Base-by-base conservation (phyloP, 2,888 invertebrate species). In the Lochmaea crataegi region DNA sequence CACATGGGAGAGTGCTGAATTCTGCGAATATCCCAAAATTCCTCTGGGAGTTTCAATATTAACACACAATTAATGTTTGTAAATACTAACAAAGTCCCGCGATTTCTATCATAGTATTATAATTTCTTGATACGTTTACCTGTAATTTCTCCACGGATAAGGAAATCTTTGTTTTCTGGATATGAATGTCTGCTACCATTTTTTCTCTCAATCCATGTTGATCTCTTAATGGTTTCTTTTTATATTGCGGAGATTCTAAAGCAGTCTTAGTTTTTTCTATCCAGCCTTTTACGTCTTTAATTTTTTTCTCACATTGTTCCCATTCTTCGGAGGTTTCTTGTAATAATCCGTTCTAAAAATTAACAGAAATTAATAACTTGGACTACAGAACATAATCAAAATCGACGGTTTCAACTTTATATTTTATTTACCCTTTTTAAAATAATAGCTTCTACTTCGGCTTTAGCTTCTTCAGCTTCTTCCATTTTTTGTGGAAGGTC, bases 311-410 rank as follows among this genome's bases (percentile, higher is more conserved):
- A 87, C 96, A 97, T 86, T 97, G 95, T 85, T 97, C 96, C 96
- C 97, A 97, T 88, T 97, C 97, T 85, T 97, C 96, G 64, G 94
- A 93, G 68, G 96, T 92, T 88, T 97, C 97, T 90, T 95, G 95
- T 74, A 97, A 89, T 80, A 96, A 88, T 61, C 95, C 94, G 85
- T 94, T 94, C 96, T 96, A 87, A 76, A 90, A 89, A 78, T 60
- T 11, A 32, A 45, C 60, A 71, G 42, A 58, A 72, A 61, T 63
- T 60, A 57, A 38, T 53, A 63, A 58, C 38, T 41, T 32, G 7
- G 7, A 7, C 6, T 11, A 22, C 41, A 22, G 2, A 1, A 22
- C 22, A 22, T 22, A 22, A 22, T 69, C 18, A 45, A 56, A 9
- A 16, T 9, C 53, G n/a, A 56, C n/a, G 16, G 9, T 14, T 7